Conservation (phyloP, 1,140 invertebrate species). For the Meloidogyne exigua region DNA sequence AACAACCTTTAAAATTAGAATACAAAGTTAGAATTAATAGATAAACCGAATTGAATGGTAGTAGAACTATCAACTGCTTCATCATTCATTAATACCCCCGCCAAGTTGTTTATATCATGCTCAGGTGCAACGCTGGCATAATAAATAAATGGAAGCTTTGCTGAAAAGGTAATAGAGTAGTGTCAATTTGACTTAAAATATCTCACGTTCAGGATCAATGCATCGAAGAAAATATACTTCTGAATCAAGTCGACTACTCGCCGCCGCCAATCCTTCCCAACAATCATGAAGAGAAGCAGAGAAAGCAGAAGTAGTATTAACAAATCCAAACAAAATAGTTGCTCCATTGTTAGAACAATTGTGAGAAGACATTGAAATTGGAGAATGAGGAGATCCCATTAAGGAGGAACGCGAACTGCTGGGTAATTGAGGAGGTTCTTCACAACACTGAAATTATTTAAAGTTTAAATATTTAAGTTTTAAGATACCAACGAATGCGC, state of each 20-base stretch:
- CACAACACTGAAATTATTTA: not conserved
- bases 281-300: not conserved
- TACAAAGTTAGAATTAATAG: not conserved
- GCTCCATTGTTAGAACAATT: not conserved
- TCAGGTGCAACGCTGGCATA: conserved; percentile 39
- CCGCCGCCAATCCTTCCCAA: not conserved
- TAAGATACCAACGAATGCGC: not conserved
- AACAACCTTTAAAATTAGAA: conserved; percentile 45
- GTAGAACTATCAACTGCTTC: not conserved
- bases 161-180: conserved; percentile 30
- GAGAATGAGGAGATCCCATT: conserved; percentile 6
- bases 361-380: not conserved
- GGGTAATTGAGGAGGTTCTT: not conserved
- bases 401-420: not conserved
- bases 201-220: conserved; percentile 54
- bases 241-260: conserved; percentile 16
- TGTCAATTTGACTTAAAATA: no score
- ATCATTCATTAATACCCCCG: not conserved
- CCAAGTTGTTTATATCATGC: not conserved
- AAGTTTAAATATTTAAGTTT: not conserved
- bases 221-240: conserved; percentile 55
- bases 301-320: not conserved
- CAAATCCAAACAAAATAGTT: conserved; percentile 17
- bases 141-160: conserved; percentile 57
- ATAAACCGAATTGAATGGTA: conserved; percentile 23